phyloP scores from a whole-genome alignment of 53 echinoderm and acorn worm species.

The Luidia sarsii region DNA sequence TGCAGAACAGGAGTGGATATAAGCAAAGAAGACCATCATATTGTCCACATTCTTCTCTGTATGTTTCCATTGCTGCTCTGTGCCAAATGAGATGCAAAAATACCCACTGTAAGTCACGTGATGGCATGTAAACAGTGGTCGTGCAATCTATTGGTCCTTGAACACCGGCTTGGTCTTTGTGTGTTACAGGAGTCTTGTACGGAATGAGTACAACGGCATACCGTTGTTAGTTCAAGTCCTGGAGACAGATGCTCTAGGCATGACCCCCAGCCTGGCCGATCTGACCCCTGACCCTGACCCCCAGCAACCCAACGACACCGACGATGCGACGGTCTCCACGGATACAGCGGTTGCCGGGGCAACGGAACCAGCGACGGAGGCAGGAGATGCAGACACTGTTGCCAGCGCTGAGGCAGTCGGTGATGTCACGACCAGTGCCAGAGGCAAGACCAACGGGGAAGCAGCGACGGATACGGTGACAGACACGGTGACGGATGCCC shows the following conservation, averaged over 20 bases:
- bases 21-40: too few relatives aligned
- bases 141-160: too few relatives aligned
- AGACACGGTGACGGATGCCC: neutral
- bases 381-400: neutral
- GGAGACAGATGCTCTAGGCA: conserved; percentile 57
- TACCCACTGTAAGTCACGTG: too few relatives aligned
- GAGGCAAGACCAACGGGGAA: too few relatives aligned
- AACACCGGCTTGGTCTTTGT: too few relatives aligned
- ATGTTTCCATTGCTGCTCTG: too few relatives aligned
- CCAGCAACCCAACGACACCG: neutral
- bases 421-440: too few relatives aligned
- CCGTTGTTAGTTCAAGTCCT: conserved; percentile 55
- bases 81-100: too few relatives aligned
- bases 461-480: neutral
- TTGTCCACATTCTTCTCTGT: too few relatives aligned
- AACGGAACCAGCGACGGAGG: neutral
- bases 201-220: conserved; percentile 70
- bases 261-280: neutral
- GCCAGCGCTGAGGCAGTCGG: too few relatives aligned
- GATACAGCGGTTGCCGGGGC: neutral
- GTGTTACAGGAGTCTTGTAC: conserved; percentile 50
- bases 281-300: neutral
- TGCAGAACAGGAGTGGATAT: too few relatives aligned
- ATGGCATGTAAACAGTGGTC: too few relatives aligned
- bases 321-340: neutral